These are phyloP conservation scores for Ennomos erosarius DNA, from an alignment of 2,888 invertebrate species.

Conservation along the genomic window DNA sequence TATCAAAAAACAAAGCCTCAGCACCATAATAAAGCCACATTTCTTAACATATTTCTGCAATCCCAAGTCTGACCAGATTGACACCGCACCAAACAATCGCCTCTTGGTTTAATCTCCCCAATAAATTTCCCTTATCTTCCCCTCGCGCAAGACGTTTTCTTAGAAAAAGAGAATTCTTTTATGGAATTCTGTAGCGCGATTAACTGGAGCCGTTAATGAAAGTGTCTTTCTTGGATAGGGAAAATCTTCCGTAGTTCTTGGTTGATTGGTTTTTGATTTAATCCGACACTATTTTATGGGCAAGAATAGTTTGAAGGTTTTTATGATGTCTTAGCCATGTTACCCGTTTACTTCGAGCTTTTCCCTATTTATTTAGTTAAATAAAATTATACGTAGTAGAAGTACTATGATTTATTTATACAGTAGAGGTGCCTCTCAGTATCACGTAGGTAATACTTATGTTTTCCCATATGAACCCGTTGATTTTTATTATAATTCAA, in stretches of 20 bases:
- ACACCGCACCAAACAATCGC: constrained; percentile 72
- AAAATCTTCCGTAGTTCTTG: constrained; percentile 15
- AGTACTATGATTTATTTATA: too few relatives aligned
- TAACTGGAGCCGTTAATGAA: constrained; percentile 21
- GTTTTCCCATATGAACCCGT: too few relatives aligned
- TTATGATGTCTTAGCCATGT: too few relatives aligned
- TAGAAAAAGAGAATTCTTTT: constrained; percentile 26
- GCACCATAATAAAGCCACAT: constrained; percentile 13
- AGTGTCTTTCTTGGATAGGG: constrained; percentile 17
- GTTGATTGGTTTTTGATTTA: constrained; percentile 24
- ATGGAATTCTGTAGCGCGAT: constrained; percentile 19
- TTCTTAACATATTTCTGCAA: constrained; percentile 11
- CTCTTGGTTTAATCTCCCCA: constrained; percentile 71
- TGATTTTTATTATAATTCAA: too few relatives aligned
- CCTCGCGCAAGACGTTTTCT: constrained; percentile 37
- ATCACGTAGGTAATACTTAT: too few relatives aligned
- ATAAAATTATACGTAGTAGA: too few relatives aligned
- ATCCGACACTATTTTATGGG: neutral
- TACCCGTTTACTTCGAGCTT: too few relatives aligned
- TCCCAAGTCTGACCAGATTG: constrained; percentile 56
- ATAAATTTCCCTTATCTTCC: constrained; percentile 71
- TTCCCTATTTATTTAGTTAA: too few relatives aligned
- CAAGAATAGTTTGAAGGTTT: too few relatives aligned
- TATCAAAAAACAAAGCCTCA: too few relatives aligned
- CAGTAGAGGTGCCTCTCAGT: too few relatives aligned